Percentiles rank a stretch among this genome's conserved stretches.
These are phyloP conservation scores for Polydrusus tereticollis DNA, from an alignment of 2,888 invertebrate genomes.

Conservation along the genomic window DNA sequence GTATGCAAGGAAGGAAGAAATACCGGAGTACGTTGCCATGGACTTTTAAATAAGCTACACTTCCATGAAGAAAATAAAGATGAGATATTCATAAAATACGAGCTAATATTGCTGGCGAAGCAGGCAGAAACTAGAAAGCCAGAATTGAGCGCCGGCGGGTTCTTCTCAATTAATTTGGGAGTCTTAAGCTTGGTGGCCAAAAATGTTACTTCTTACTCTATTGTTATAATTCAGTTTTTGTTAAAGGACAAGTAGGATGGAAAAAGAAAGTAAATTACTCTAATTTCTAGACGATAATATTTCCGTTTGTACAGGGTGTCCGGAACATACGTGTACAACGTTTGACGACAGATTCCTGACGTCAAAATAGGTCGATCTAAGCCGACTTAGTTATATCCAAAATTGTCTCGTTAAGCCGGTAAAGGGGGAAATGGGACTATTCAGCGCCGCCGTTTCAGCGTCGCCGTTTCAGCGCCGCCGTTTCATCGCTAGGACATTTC, in stretches of 20 bases:
- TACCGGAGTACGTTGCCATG: not conserved
- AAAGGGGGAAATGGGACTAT: too few relatives aligned
- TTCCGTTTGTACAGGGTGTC: too few relatives aligned
- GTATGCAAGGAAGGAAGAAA: constrained; percentile 1
- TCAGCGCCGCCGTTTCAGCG: too few relatives aligned
- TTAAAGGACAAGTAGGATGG: not conserved
- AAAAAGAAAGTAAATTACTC: not conserved
- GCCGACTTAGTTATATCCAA: too few relatives aligned
- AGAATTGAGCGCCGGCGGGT: not conserved
- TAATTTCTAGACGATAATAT: not conserved
- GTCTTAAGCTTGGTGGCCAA: not conserved
- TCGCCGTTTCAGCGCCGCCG: too few relatives aligned
- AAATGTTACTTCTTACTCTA: constrained; percentile 7
- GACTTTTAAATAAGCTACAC: not conserved
- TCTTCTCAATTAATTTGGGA: not conserved
- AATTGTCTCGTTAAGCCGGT: too few relatives aligned
- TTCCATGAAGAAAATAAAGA: constrained; percentile 1
- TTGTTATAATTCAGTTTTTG: constrained; percentile 10
- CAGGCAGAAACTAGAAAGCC: constrained; percentile 11
- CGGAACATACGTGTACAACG: too few relatives aligned
- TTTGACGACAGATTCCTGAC: too few relatives aligned
- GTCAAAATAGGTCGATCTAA: too few relatives aligned
- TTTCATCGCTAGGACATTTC: too few relatives aligned
- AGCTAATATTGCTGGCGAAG: not conserved
- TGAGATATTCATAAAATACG: not conserved